Percentiles rank a stretch among this genome's conserved stretches.
Evolutionary conservation across 2,888 invertebrate genomes (phyloP).

Genomic region (Aporophyla lueneburgensis): DNA sequence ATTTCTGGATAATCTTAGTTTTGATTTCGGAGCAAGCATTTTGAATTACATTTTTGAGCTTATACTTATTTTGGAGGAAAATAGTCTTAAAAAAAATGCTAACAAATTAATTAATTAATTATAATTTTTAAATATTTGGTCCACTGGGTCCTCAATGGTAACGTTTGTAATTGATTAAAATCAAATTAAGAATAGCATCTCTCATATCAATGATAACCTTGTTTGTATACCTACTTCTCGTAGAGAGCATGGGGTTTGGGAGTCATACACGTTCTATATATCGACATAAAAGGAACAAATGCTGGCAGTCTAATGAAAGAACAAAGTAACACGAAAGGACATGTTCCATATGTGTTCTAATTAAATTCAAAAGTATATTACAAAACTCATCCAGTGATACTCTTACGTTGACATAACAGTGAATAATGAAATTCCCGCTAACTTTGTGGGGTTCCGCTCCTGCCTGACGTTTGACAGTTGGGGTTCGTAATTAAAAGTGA

Average conservation of each 20-base stretch:
- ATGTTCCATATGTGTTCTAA: conserved; percentile 15
- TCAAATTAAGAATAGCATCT: neutral
- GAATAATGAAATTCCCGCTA: conserved; percentile 58
- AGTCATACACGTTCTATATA: neutral
- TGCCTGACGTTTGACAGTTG: conserved; percentile 70
- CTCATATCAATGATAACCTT: neutral
- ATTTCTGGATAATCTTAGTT: neutral
- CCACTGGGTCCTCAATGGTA: too few species aligned
- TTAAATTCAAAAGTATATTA: conserved; percentile 15
- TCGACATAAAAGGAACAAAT: neutral
- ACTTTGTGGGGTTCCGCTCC: conserved; percentile 60
- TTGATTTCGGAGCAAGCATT: neutral
- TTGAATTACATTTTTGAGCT: conserved; percentile 6
- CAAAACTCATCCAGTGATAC: conserved; percentile 17
- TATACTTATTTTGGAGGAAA: neutral
- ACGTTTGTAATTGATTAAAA: too few species aligned
- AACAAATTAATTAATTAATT: neutral
- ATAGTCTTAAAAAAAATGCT: neutral
- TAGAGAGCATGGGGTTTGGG: neutral
- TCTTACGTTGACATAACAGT: conserved; percentile 30
- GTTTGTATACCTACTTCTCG: neutral
- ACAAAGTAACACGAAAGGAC: neutral
- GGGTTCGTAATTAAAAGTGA: conserved; percentile 75
- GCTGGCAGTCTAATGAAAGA: neutral
- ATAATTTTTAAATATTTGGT: neutral